These are phyloP conservation scores for Hucho hucho DNA, from an alignment of 2,113 vertebrate genomes.

Conservation along the genomic window DNA sequence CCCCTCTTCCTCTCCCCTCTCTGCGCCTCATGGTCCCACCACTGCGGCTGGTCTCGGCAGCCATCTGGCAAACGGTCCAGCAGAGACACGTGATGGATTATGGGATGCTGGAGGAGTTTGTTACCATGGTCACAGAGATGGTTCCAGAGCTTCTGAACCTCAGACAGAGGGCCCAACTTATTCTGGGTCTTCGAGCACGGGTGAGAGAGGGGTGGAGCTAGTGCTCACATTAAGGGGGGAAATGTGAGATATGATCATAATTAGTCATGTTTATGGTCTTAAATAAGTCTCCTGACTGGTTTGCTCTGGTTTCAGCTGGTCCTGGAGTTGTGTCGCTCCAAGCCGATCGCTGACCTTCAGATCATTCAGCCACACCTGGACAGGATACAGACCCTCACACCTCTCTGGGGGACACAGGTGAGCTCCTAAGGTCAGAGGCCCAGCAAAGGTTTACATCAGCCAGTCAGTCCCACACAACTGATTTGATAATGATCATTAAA, in stretches of 20 bases:
- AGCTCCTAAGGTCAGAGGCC: not conserved
- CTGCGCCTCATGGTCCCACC: conserved; percentile 34
- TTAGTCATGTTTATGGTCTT: no score
- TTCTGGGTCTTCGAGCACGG: conserved; percentile 66
- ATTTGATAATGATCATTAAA: not conserved
- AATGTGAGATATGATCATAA: no score
- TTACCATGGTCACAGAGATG: conserved; percentile 45
- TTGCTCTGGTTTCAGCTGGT: conserved; percentile 29
- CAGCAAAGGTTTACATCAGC: no score
- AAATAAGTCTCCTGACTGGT: no score
- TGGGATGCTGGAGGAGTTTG: conserved; percentile 58
- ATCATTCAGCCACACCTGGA: conserved; percentile 39
- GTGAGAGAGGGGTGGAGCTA: conserved; percentile 29
- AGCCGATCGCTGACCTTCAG: conserved; percentile 7
- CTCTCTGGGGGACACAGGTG: conserved; percentile 29
- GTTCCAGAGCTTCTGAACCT: conserved; percentile 61
- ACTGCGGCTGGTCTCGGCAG: conserved; percentile 49
- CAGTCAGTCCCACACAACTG: no score
- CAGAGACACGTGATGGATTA: conserved; percentile 47
- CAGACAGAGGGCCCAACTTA: conserved; percentile 64
- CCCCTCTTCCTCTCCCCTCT: conserved; percentile 9
- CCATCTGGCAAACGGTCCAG: conserved; percentile 55
- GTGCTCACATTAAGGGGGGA: no score
- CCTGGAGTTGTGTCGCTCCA: conserved; percentile 36
- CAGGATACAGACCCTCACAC: conserved; percentile 19